A percentile compares a stretch with the other conserved stretches of the same genome.
These are phyloP conservation scores for Cranoglanis bouderius DNA, from an alignment of 2,113 vertebrate genomes.

Conservation along the genomic window DNA sequence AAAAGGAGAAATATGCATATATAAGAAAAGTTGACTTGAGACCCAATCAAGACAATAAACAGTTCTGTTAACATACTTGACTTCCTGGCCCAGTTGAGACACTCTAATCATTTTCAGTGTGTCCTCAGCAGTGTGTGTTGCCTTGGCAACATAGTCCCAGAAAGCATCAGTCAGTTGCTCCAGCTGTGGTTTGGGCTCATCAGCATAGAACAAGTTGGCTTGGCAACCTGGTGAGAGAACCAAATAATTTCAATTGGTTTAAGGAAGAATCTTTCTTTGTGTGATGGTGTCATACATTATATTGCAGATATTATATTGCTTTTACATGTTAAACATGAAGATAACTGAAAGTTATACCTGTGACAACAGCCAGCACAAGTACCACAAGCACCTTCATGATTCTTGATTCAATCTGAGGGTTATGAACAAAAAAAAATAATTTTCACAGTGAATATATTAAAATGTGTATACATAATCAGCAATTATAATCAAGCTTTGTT, in stretches of 20 bases:
- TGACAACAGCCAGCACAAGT: constrained; percentile 30
- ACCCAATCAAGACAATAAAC: not conserved
- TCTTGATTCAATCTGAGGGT: constrained; percentile 16
- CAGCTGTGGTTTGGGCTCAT: constrained; percentile 74
- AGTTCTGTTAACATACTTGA: constrained; percentile 66
- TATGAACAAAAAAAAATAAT: not conserved
- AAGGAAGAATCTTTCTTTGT: not conserved
- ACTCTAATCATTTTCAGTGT: constrained; percentile 71
- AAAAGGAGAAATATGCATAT: not conserved
- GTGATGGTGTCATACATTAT: no score
- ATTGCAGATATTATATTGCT: not conserved
- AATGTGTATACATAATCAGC: not conserved
- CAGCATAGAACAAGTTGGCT: constrained; percentile 73
- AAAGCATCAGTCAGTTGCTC: constrained; percentile 74
- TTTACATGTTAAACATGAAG: not conserved
- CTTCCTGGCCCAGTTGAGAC: constrained; percentile 70
- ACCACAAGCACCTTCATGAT: constrained; percentile 69
- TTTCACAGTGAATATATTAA: not conserved
- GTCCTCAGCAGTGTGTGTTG: constrained; percentile 73
- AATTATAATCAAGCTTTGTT: not conserved
- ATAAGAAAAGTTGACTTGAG: not conserved
- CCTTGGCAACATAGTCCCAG: constrained; percentile 74
- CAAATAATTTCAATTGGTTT: not conserved
- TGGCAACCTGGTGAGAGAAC: constrained; percentile 67
- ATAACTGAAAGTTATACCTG: constrained; percentile 51